Evolutionary conservation across 2,888 invertebrate genomes (phyloP), one percentile per base, ranked within the genome.

Genomic region (Pharmacophagus antenor): DNA sequence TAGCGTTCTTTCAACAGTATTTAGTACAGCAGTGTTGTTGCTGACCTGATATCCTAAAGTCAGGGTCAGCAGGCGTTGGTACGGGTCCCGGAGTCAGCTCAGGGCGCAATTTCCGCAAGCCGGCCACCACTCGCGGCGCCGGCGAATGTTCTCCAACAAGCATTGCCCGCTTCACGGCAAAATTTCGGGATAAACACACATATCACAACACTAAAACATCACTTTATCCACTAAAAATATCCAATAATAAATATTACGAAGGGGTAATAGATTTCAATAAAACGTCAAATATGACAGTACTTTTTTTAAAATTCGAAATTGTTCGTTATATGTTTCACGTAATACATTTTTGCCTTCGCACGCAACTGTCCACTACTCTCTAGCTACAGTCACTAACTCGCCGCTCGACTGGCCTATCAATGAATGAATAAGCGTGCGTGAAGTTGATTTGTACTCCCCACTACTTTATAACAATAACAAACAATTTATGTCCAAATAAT

Each of bases 51-150:
- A 90, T 88, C 75, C 89, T 82, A 58, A 88, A 72, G 69, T 87
- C 77, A 58, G 89, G 85, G 74, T 90, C 88, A 46, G 84, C 77
- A 58, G 89, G 89, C 64, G 88, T 82, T 12, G 82, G 82, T 46
- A 82, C 71, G 51, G 89, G 89, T 70, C 85, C 88, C 62, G 89
- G 89, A 59, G 89, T 89, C 61, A 90, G 71, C 76, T 90, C 89
- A 58, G 89, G 89, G 61, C 84, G 83, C 50, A 89, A 82, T 75
- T 90, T 90, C 74, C 88, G 81, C 69, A 90, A 74, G 67, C 89
- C 89, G 82, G 89, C 89, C 84, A 90, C 89, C 88, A 90, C 89
- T 66, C 89, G 85, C 71, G 89, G 89, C 74, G 89, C 89, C 87
- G 89, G 89, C 68, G 89, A 85, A 67, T 83, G 88, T 76, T 90